phyloP scores from a whole-genome alignment of 2,888 invertebrate genomes.

The Artemia sinica region DNA sequence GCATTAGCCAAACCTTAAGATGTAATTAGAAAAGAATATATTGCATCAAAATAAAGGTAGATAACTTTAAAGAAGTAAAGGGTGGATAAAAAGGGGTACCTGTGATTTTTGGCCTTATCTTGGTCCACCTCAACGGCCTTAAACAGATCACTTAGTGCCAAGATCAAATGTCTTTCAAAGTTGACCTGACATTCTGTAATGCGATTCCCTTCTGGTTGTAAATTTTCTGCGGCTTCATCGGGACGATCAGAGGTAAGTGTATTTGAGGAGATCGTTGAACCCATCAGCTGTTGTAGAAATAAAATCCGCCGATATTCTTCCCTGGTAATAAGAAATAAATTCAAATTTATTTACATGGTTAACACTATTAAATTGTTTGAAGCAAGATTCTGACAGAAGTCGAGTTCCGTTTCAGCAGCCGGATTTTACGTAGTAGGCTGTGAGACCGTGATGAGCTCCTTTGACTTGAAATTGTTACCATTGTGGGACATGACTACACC shows the following conservation, averaged over 20 bases:
- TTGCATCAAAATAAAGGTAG: too few species aligned
- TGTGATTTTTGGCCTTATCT: constrained; percentile 29
- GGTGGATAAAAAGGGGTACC: constrained; percentile 21
- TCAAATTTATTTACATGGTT: constrained; percentile 9
- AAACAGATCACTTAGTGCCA: constrained; percentile 30
- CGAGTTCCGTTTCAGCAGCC: too few species aligned
- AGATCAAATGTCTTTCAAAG: constrained; percentile 32
- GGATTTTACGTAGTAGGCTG: too few species aligned
- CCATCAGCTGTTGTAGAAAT: background rate
- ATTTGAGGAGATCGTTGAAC: background rate
- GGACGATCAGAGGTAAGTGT: background rate
- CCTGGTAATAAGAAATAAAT: constrained; percentile 33
- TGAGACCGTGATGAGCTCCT: too few species aligned
- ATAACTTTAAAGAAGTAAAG: too few species aligned
- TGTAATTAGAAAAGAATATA: too few species aligned
- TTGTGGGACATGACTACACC: too few species aligned
- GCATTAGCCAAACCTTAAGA: too few species aligned
- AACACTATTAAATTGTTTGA: too few species aligned
- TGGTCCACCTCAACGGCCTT: constrained; percentile 30
- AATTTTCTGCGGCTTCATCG: background rate
- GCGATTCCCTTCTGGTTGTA: background rate
- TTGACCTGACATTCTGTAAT: constrained; percentile 30
- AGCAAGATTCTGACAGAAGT: too few species aligned
- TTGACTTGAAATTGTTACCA: too few species aligned
- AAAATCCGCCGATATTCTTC: constrained; percentile 69